phyloP scores from a whole-genome alignment of 64 coral and sea anemone species.

The Platygyra sinensis region DNA sequence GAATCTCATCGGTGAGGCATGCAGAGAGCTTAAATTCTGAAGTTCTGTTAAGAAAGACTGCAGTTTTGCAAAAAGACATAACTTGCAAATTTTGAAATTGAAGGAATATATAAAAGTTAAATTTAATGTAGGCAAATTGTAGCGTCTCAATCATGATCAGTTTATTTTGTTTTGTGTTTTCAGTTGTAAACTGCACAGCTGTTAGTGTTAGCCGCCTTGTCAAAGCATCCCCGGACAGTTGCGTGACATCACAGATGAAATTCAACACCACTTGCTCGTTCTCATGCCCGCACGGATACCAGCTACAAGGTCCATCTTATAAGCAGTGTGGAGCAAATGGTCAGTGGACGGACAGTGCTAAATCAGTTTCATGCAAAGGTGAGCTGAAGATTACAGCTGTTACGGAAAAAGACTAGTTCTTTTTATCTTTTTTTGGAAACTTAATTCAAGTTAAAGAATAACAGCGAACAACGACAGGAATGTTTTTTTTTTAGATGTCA shows the following conservation, averaged over 20 bases:
- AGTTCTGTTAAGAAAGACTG: too few relatives aligned
- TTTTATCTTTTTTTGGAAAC: too few relatives aligned
- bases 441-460: too few relatives aligned
- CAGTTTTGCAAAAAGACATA: too few relatives aligned
- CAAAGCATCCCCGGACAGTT: background rate
- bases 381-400: background rate
- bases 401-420: too few relatives aligned
- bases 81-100: too few relatives aligned
- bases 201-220: background rate
- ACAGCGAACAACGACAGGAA: too few relatives aligned
- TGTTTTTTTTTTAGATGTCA: background rate
- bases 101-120: background rate
- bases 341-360: background rate
- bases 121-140: background rate
- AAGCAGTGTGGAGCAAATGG: background rate
- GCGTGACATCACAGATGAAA: background rate
- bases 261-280: background rate
- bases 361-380: background rate
- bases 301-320: background rate
- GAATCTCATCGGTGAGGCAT: too few relatives aligned
- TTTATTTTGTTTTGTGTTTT: too few relatives aligned
- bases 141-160: too few relatives aligned
- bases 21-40: too few relatives aligned
- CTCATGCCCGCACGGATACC: background rate
- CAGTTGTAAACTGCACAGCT: background rate